Conservation (phyloP, 2,888 invertebrate species). For the Hofmannophila pseudospretella region DNA sequence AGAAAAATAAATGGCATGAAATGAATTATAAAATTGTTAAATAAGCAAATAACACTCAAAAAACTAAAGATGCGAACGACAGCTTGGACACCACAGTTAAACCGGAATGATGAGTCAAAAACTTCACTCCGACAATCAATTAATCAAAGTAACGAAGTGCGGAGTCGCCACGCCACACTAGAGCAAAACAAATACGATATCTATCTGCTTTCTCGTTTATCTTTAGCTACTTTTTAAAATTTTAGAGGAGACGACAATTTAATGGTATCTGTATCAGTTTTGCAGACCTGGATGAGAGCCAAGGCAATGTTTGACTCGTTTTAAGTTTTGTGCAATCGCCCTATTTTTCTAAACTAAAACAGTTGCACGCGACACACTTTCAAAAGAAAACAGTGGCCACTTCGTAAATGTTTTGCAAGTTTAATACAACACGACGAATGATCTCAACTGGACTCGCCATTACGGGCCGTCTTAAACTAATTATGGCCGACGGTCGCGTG, state of each 20-base stretch:
- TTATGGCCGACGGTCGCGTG: slow-evolving; percentile 45
- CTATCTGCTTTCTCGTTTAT: slow-evolving; percentile 19
- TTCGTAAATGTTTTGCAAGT: slow-evolving; percentile 13
- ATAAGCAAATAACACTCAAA: neutral
- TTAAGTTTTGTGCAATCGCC: slow-evolving; percentile 74
- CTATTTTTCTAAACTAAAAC: slow-evolving; percentile 73
- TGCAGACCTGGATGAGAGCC: slow-evolving; percentile 62
- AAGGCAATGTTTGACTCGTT: slow-evolving; percentile 63
- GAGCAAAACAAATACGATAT: slow-evolving; percentile 17
- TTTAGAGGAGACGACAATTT: slow-evolving; percentile 51
- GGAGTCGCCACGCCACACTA: slow-evolving; percentile 12
- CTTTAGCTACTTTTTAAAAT: slow-evolving; percentile 32
- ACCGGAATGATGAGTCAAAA: slow-evolving; percentile 5
- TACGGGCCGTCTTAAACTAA: slow-evolving; percentile 38
- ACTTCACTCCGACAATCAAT: slow-evolving; percentile 4
- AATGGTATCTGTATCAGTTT: slow-evolving; percentile 62
- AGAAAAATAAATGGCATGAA: too few species aligned
- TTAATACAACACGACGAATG: neutral
- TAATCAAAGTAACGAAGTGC: slow-evolving; percentile 7
- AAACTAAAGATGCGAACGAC: neutral
- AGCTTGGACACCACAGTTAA: slow-evolving; percentile 3
- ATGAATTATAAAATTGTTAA: too few species aligned
- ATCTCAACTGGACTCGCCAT: slow-evolving; percentile 2
- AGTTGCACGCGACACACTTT: slow-evolving; percentile 63
- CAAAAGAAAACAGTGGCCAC: slow-evolving; percentile 23